Percentiles rank a stretch among this genome's conserved stretches.
Evolutionary conservation across 2,888 invertebrate species (phyloP).

Genomic region (Sarcophaga rosellei): DNA sequence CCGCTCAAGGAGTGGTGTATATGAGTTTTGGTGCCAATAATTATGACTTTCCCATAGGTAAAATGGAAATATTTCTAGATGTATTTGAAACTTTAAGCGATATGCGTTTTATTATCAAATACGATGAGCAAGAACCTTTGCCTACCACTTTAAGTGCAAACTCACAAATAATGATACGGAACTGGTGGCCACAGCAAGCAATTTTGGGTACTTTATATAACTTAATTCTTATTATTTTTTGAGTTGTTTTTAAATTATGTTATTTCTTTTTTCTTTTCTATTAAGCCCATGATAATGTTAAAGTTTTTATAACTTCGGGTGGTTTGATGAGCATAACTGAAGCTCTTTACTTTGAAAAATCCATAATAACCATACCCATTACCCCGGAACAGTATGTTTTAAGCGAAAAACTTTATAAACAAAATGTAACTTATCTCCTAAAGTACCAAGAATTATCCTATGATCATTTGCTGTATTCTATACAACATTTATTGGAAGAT

Average conservation of each 20-base stretch:
- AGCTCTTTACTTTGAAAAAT: conserved; percentile 82
- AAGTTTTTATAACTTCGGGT: conserved; percentile 84
- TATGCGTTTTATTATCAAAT: conserved; percentile 82
- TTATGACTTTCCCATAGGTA: conserved; percentile 78
- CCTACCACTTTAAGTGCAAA: conserved; percentile 76
- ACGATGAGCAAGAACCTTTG: conserved; percentile 79
- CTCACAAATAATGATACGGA: conserved; percentile 75
- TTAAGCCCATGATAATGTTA: conserved; percentile 83
- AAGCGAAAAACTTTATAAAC: conserved; percentile 80
- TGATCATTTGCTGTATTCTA: conserved; percentile 78
- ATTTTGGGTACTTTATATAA: conserved; percentile 75
- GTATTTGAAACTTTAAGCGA: conserved; percentile 76
- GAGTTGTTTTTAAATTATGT: background rate
- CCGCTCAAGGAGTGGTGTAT: conserved; percentile 80
- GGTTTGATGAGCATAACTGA: conserved; percentile 84
- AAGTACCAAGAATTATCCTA: conserved; percentile 79
- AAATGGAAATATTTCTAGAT: conserved; percentile 75
- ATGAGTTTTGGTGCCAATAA: conserved; percentile 81
- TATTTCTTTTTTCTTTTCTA: background rate
- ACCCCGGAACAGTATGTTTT: conserved; percentile 82
- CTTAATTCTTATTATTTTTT: background rate
- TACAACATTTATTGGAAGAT: conserved; percentile 79
- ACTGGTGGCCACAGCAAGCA: conserved; percentile 80
- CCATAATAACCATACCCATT: conserved; percentile 83
- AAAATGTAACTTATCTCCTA: conserved; percentile 80